These are phyloP conservation scores for Aulostomus chinensis DNA, from an alignment of 2,797 vertebrate species.

Conservation along the genomic window DNA sequence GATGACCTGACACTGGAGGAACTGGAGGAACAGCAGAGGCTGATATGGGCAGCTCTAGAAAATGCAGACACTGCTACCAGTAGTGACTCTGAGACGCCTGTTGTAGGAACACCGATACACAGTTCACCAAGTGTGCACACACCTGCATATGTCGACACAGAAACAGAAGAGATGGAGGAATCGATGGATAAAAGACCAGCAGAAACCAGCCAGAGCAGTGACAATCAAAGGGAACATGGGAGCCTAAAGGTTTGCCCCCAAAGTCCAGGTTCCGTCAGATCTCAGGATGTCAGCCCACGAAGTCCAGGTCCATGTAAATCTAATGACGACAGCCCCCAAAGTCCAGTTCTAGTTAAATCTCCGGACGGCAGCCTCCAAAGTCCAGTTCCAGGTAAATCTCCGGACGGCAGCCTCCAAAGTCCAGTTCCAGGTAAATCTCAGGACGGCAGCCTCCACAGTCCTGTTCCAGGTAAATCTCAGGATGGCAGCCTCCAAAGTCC, in stretches of 20 bases:
- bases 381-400: slow-evolving; percentile 21
- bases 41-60: slow-evolving; percentile 92
- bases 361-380: slow-evolving; percentile 6
- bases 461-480: background rate
- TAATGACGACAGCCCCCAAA: slow-evolving; percentile 14
- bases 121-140: slow-evolving; percentile 85
- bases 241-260: slow-evolving; percentile 9
- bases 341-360: slow-evolving; percentile 10
- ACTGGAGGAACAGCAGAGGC: slow-evolving; percentile 93
- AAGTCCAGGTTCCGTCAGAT: slow-evolving; percentile 34
- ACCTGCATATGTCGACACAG: slow-evolving; percentile 75
- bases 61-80: slow-evolving; percentile 85
- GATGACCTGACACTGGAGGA: slow-evolving; percentile 93
- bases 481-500: slow-evolving; percentile 5
- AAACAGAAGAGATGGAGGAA: slow-evolving; percentile 58
- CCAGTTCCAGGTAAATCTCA: slow-evolving; percentile 12
- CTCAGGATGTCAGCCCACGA: slow-evolving; percentile 23
- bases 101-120: slow-evolving; percentile 79
- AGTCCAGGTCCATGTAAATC: slow-evolving; percentile 25
- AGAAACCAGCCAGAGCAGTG: slow-evolving; percentile 26
- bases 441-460: slow-evolving; percentile 26
- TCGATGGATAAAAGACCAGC: slow-evolving; percentile 30
- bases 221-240: slow-evolving; percentile 28
- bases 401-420: slow-evolving; percentile 7
- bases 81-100: slow-evolving; percentile 88